phyloP scores from a whole-genome alignment of 2,797 vertebrate genomes.

The Chiroxiphia lanceolata region DNA sequence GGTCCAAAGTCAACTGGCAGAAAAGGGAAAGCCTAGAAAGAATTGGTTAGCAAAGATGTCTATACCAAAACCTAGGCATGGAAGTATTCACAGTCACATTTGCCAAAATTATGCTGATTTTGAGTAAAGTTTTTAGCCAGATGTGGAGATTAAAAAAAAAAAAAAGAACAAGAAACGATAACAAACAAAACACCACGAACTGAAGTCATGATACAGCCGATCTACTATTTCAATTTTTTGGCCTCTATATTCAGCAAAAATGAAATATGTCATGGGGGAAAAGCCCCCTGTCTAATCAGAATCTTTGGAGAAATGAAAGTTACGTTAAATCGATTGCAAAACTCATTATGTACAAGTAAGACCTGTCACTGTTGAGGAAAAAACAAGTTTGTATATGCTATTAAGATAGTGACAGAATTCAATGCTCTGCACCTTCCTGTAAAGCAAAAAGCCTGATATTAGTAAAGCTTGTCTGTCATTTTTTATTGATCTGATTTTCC shows the following conservation, averaged over 20 bases:
- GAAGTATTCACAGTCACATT: background rate
- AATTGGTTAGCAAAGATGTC: background rate
- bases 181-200: background rate
- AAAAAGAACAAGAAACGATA: background rate
- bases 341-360: background rate
- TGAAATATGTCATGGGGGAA: background rate
- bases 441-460: background rate
- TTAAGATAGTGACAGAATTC: background rate
- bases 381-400: accelerated
- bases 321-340: background rate
- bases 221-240: background rate
- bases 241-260: background rate
- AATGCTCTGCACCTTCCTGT: background rate
- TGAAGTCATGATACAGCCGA: background rate
- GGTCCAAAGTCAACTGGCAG: background rate
- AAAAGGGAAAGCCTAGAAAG: background rate
- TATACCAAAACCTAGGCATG: background rate
- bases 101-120: background rate
- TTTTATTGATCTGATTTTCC: background rate
- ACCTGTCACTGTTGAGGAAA: background rate
- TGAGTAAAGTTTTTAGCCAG: background rate
- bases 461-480: background rate
- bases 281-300: background rate
- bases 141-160: background rate
- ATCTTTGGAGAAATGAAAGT: background rate